phyloP scores from a whole-genome alignment of 2,113 vertebrate species.

The Burhinus oedicnemus region DNA sequence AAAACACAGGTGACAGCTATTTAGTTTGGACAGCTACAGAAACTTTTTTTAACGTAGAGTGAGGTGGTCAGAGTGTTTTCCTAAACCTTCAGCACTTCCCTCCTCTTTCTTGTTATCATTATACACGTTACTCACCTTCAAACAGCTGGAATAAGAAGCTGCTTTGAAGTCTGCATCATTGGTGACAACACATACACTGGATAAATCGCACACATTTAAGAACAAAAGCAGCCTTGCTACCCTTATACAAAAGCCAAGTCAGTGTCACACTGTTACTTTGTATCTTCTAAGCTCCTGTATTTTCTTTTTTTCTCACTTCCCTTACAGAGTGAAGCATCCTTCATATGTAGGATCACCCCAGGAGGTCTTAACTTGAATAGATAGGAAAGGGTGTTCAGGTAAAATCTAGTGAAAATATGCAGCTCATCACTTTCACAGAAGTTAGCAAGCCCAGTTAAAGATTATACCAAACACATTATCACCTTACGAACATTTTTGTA shows the following conservation, averaged over 20 bases:
- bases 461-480: background rate
- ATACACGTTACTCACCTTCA: background rate
- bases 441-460: background rate
- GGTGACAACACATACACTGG: background rate
- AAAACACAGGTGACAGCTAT: background rate
- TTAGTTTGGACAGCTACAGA: background rate
- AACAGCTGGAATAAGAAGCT: background rate
- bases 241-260: background rate
- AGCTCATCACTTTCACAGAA: background rate
- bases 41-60: background rate
- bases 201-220: background rate
- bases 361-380: background rate
- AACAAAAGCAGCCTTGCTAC: background rate
- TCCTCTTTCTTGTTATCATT: background rate
- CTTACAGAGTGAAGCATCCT: background rate
- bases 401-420: background rate
- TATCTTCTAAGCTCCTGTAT: background rate
- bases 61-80: background rate
- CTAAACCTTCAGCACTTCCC: background rate
- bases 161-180: background rate
- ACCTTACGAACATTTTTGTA: background rate
- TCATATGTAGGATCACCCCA: accelerated
- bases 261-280: background rate
- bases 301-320: background rate
- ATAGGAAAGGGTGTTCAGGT: background rate